Conservation (phyloP, 2,797 vertebrate genomes). For the Morus bassanus region DNA sequence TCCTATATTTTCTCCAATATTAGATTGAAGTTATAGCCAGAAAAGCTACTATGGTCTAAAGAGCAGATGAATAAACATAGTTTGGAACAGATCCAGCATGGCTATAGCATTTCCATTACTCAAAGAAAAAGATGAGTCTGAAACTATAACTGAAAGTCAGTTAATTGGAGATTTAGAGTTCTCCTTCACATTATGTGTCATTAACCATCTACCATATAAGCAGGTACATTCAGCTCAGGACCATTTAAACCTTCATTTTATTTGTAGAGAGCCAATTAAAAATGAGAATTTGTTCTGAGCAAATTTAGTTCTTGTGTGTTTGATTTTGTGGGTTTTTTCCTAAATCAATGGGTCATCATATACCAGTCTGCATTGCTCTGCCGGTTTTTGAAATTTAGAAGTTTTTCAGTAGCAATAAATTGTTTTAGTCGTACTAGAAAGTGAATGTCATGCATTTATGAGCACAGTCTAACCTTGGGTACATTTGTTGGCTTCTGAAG, state of each 20-base stretch:
- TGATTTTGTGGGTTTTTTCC: neutral
- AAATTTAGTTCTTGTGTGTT: neutral
- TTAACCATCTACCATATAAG: neutral
- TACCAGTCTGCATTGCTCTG: neutral
- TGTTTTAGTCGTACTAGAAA: neutral
- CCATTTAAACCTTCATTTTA: neutral
- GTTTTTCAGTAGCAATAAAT: neutral
- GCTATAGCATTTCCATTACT: neutral
- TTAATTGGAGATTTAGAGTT: neutral
- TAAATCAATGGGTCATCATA: neutral
- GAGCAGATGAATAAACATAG: neutral
- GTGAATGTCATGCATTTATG: neutral
- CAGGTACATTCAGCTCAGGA: neutral
- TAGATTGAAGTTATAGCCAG: neutral
- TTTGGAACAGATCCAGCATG: neutral
- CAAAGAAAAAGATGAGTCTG: neutral
- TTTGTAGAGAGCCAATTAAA: neutral
- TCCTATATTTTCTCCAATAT: neutral
- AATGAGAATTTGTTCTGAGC: neutral
- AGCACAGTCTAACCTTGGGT: neutral
- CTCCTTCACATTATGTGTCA: neutral
- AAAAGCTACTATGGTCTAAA: neutral
- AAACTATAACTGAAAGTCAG: neutral
- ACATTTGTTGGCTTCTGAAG: neutral
- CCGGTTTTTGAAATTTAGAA: neutral